Evolutionary conservation across 2,113 vertebrate genomes (phyloP).

Genomic region (Astatoreochromis straeleni): DNA sequence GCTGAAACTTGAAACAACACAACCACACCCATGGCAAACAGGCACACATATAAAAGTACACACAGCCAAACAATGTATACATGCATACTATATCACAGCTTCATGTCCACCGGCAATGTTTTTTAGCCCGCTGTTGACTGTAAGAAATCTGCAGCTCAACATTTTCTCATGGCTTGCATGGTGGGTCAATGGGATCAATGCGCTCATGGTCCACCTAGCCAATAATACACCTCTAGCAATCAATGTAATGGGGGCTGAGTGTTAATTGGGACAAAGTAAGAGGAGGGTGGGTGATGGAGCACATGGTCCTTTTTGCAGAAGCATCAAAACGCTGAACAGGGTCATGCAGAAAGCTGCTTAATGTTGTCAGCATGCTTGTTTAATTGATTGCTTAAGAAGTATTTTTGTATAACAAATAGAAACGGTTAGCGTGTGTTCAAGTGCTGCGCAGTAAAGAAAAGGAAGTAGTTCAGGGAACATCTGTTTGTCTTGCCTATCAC

Average conservation of each 20-base stretch:
- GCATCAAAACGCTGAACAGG: conserved; percentile 28
- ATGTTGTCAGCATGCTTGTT: conserved; percentile 4
- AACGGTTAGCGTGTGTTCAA: not conserved
- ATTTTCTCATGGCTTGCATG: conserved; percentile 64
- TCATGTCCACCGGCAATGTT: conserved; percentile 4
- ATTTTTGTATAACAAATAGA: not conserved
- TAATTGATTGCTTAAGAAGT: conserved; percentile 9
- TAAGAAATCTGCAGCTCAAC: conserved; percentile 58
- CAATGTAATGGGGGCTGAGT: conserved; percentile 65
- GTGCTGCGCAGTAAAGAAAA: not conserved
- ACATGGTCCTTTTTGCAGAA: conserved; percentile 40
- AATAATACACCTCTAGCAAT: conserved; percentile 62
- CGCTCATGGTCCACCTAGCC: conserved; percentile 55
- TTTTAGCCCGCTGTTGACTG: not conserved
- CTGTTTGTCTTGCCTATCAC: conserved; percentile 64
- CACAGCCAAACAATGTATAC: not conserved
- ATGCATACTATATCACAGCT: not conserved
- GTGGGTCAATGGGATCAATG: conserved; percentile 68
- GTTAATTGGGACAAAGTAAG: conserved; percentile 62
- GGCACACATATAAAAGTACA: not conserved
- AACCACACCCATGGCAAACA: conserved; percentile 1
- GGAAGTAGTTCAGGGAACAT: conserved; percentile 51
- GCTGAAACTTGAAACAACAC: conserved; percentile 5
- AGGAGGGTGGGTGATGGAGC: conserved; percentile 32
- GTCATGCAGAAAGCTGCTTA: conserved; percentile 34